Conservation (phyloP, 2,113 vertebrate species). For the Cyanoliseus patagonus region DNA sequence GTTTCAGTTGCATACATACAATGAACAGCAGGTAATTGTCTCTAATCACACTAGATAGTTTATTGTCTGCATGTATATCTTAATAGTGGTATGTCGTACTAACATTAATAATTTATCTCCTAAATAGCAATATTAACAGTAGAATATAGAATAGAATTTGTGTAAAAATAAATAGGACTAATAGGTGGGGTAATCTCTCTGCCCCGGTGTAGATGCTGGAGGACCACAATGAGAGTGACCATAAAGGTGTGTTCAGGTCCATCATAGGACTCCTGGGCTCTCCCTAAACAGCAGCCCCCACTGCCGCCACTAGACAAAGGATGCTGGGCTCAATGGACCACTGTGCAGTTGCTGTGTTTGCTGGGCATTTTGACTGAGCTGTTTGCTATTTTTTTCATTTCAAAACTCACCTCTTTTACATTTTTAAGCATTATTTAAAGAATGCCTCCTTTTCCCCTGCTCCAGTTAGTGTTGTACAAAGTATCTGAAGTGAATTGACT, state of each 20-base stretch:
- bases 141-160: too few species aligned
- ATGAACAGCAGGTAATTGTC: constrained; percentile 82
- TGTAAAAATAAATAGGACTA: background rate
- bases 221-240: background rate
- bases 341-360: background rate
- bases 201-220: background rate
- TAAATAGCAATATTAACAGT: background rate
- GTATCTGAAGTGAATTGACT: background rate
- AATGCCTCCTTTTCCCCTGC: background rate
- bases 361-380: background rate
- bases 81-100: accelerated
- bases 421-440: background rate
- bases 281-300: background rate
- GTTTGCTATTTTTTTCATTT: background rate
- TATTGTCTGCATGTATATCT: accelerated
- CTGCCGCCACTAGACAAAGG: background rate
- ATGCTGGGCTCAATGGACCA: background rate
- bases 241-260: background rate
- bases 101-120: background rate
- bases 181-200: background rate
- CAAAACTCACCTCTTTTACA: background rate
- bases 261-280: background rate
- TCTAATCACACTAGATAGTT: accelerated
- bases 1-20: constrained; percentile 88
- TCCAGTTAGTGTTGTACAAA: background rate